These are phyloP conservation scores for Drosophila biarmipes DNA, from an alignment of 1,140 invertebrate genomes.

Conservation along the genomic window DNA sequence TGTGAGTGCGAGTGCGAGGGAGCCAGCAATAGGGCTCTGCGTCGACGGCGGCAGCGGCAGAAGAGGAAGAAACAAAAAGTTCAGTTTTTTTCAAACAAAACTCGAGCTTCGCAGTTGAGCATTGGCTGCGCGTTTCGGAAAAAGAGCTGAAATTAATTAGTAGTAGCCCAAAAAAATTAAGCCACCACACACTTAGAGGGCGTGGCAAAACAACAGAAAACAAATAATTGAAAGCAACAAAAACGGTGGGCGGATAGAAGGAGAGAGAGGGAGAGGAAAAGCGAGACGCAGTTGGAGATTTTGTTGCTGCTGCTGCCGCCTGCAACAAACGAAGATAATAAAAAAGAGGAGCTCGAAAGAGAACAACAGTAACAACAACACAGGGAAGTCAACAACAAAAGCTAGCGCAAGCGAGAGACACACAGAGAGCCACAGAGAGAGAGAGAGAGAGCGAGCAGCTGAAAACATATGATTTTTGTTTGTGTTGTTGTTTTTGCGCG, in stretches of 20 bases:
- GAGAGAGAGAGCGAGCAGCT: conserved; percentile 55
- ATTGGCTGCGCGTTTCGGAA: conserved; percentile 47
- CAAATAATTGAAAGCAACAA: conserved; percentile 4
- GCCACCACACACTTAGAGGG: conserved; percentile 34
- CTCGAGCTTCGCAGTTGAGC: conserved; percentile 52
- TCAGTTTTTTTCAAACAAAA: conserved; percentile 62
- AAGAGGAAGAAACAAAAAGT: conserved; percentile 37
- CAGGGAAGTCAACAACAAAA: conserved; percentile 37
- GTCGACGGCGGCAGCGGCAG: conserved; percentile 56
- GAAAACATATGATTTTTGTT: conserved; percentile 83
- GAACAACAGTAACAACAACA: conserved; percentile 29
- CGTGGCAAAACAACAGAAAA: conserved; percentile 47
- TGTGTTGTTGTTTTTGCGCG: conserved; percentile 72
- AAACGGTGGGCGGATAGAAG: conserved; percentile 6
- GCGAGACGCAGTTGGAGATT: conserved; percentile 65
- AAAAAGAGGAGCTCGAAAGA: conserved; percentile 46
- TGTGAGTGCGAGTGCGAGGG: conserved; percentile 47
- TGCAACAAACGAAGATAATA: conserved; percentile 59
- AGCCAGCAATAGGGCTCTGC: conserved; percentile 58
- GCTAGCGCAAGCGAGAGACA: conserved; percentile 1
- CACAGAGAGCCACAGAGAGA: neutral
- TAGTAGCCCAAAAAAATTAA: conserved; percentile 3
- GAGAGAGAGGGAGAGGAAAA: conserved; percentile 11
- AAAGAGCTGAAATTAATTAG: conserved; percentile 14
- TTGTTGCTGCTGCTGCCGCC: conserved; percentile 66